Base-by-base conservation (phyloP, 2,888 invertebrate species). In the Thyatira batis region DNA sequence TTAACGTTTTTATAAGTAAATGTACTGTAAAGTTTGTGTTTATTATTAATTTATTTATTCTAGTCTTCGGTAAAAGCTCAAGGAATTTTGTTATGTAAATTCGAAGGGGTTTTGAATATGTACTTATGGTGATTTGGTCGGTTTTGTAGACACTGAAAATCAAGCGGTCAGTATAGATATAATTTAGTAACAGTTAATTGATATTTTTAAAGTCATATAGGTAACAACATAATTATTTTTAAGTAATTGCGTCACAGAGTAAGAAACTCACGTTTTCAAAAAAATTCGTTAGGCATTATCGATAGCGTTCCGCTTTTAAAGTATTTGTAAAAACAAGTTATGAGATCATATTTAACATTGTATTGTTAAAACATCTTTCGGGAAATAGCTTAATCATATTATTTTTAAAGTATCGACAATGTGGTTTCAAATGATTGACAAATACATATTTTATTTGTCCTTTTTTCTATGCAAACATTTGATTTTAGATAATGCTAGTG, bases 11-110 rank as follows among this genome's bases (percentile, higher is more conserved):
- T 49, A 53, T 17, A 55, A 58, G 57, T 58, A 57, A 20, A 51
- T 58, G 60, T 59, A 55, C 50, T 59, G 53, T 68, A 65, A 68
- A 60, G 54, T 61, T 61, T 63, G 63, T 74, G 66, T 74, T n/a
- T 75, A 71, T 68, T 70, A 72, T 71, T 78, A 75, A 76, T 80
- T 80, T 82, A 78, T 83, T 48, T 81, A 71, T 83, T 89, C 89
- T 90, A 90, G 89, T 90, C 89, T 86, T 81, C 83, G 83, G 80
- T 80, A 82, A 84, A 63, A 82, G 87, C 88, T 89, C 88, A 89
- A 87, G 78, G 74, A 73, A 73, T 72, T 74, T 72, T 61, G 65
- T 73, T 67, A 71, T 69, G 71, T 67, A 71, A 61, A 57, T 65
- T 65, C 67, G 63, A 66, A 63, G 67, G 27, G 28, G 48, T 48